A percentile compares a stretch with the other conserved stretches of the same genome.
These are phyloP conservation scores for Monopis laevigella DNA, from an alignment of 2,888 invertebrate genomes.

Conservation along the genomic window DNA sequence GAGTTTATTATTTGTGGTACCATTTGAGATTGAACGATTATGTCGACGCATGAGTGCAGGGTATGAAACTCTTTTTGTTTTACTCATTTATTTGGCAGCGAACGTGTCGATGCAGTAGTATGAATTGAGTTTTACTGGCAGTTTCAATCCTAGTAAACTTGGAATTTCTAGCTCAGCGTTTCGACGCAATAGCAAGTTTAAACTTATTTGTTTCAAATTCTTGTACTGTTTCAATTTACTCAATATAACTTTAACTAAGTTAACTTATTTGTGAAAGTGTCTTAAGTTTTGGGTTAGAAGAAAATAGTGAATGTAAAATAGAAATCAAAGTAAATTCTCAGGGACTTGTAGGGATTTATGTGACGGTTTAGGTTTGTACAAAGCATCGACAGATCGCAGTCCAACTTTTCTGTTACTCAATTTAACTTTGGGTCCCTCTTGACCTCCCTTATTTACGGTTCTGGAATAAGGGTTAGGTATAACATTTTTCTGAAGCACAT, in stretches of 20 bases:
- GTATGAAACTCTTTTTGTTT: slow-evolving; percentile 3
- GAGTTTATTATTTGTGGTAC: slow-evolving; percentile 10
- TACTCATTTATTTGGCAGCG: slow-evolving; percentile 6
- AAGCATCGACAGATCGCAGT: neutral
- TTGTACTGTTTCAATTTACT: no score
- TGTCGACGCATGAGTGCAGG: neutral
- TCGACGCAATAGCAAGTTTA: no score
- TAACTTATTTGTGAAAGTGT: no score
- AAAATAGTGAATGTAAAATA: no score
- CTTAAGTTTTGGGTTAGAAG: no score
- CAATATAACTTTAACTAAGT: no score
- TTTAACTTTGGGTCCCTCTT: slow-evolving; percentile 9
- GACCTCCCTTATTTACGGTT: slow-evolving; percentile 1
- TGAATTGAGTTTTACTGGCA: slow-evolving; percentile 7
- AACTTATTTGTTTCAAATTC: no score
- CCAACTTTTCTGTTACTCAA: slow-evolving; percentile 5
- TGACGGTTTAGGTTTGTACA: neutral
- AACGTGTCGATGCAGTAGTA: slow-evolving; percentile 8
- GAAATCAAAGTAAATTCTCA: no score
- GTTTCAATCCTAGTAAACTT: no score
- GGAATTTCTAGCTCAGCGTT: no score
- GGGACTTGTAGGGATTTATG: neutral
- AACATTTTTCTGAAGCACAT: no score
- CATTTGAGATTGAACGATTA: slow-evolving; percentile 7
- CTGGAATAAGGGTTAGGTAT: no score